Evolutionary conservation across 2,888 invertebrate species (phyloP), one percentile per base, ranked within the genome.

Genomic region (Spicauda simplicius): DNA sequence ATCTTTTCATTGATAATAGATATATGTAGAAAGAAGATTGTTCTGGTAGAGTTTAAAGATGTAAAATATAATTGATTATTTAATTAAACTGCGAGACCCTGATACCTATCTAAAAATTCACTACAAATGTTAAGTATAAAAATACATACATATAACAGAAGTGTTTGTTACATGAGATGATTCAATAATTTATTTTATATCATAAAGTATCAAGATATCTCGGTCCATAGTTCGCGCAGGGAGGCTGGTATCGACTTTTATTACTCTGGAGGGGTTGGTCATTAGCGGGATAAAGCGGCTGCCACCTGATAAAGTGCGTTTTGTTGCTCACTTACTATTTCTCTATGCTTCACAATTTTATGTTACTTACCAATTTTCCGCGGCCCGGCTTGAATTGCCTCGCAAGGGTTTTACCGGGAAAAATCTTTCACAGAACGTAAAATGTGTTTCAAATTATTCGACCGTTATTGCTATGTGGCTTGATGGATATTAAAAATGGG

Each of bases 291-390:
- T 91, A 91, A 91, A 91, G 90, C 91, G 88, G 81, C 88, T 87
- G 90, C 89, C 91, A 91, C 91, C 92, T 93, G 91, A 92, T 91
- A 90, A 92, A 92, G 91, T 91, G 91, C 91, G 91, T 90, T 92
- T 92, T 91, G 91, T 92, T 91, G 91, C 91, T 91, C 88, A 82
- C 89, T 91, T 86, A 83, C 81, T 91, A 87, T 85, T 86, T 82
- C 83, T 83, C 80, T 79, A 79, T 80, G 80, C 62, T 71, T 64
- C 70, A 71, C 68, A 71, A 59, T 63, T 66, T 57, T 61, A 67
- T 58, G 62, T 60, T 70, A 63, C 61, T 58, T 52, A 55, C 57
- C 57, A 62, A 68, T 64, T 58, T 65, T 69, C 60, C 69, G 69
- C 63, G 60, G 5, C 41, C 41, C 56, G n/a, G 37, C 33, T 33